A percentile compares a stretch with the other conserved stretches of the same genome.
Conservation (phyloP, 53 echinoderm and acorn worm genomes). For the Echinometra lucunter region DNA sequence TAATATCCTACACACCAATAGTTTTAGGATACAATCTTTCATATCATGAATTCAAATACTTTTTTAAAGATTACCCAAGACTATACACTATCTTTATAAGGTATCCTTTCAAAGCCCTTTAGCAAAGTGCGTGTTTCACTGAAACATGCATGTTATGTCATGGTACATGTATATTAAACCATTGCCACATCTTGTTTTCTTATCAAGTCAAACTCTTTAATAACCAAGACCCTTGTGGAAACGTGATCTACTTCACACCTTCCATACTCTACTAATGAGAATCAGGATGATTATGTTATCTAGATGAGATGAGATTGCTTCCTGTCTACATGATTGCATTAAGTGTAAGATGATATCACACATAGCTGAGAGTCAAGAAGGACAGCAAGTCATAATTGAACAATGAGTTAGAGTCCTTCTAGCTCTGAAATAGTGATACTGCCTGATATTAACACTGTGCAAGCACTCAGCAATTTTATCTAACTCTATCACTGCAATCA, state of each 20-base stretch:
- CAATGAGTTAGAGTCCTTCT: background rate
- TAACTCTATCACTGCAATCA: background rate
- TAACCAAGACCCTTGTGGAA: background rate
- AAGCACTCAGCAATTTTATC: background rate
- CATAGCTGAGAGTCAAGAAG: background rate
- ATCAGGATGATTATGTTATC: background rate
- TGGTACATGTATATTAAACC: background rate
- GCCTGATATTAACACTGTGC: background rate
- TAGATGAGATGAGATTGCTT: constrained; percentile 12
- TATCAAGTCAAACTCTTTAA: constrained; percentile 1
- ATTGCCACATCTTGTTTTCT: constrained; percentile 4
- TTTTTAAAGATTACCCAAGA: too few species aligned
- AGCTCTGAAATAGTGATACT: background rate
- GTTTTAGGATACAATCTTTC: too few species aligned
- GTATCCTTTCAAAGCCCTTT: background rate
- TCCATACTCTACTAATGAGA: background rate
- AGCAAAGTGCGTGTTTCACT: background rate
- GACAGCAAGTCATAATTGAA: too few species aligned
- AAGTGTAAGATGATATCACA: background rate
- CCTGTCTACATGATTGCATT: background rate
- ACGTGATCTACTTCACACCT: background rate
- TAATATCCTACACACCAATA: too few species aligned
- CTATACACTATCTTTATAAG: too few species aligned
- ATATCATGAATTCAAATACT: too few species aligned
- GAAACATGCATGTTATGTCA: background rate